Evolutionary conservation across 1,140 invertebrate genomes (phyloP).

Genomic region (Procambarus virginalis): DNA sequence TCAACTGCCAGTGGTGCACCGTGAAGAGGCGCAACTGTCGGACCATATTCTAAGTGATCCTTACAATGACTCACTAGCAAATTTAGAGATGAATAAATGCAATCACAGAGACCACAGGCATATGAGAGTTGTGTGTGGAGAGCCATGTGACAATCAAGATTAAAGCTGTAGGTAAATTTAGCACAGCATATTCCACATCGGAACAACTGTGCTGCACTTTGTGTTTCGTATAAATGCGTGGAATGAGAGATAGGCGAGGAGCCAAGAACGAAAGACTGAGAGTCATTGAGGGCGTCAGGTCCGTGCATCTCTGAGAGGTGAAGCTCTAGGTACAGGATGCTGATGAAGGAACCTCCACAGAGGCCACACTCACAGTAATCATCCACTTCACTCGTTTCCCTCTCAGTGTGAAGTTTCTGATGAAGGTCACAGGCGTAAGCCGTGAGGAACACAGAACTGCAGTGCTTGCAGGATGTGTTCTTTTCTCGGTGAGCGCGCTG

Average conservation of each 20-base stretch:
- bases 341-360: constrained; percentile 47
- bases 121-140: constrained; percentile 28
- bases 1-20: no score
- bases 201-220: background rate
- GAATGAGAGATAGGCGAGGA: background rate
- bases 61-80: constrained; percentile 16
- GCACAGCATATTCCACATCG: constrained; percentile 27
- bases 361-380: constrained; percentile 47
- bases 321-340: constrained; percentile 38
- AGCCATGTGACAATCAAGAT: constrained; percentile 55
- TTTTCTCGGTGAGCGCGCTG: constrained; percentile 29
- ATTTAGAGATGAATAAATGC: constrained; percentile 11
- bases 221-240: background rate
- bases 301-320: constrained; percentile 43
- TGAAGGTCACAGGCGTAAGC: constrained; percentile 13
- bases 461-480: constrained; percentile 13
- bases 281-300: background rate
- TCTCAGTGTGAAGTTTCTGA: constrained; percentile 26
- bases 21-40: no score
- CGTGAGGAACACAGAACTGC: constrained; percentile 35
- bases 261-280: background rate
- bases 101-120: constrained; percentile 30
- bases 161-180: constrained; percentile 39
- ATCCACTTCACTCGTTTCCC: constrained; percentile 25
- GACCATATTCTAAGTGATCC: background rate